Percentiles rank a stretch among this genome's conserved stretches.
Conservation (phyloP, 2,797 vertebrate genomes). For the Cichlasoma orientale region DNA sequence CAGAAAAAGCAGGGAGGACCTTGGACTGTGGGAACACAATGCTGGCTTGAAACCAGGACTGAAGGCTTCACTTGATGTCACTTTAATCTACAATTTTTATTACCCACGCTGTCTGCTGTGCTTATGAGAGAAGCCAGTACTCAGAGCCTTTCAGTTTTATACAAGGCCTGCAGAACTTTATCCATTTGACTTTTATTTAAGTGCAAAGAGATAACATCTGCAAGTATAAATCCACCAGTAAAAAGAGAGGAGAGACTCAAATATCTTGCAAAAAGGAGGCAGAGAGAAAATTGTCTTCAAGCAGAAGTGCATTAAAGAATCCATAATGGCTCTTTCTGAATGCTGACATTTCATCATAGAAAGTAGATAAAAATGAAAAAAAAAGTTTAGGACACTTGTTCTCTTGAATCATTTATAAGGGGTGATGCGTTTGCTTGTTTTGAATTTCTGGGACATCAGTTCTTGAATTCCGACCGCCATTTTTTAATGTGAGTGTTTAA, state of each 20-base stretch:
- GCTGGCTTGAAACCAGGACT: slow-evolving; percentile 30
- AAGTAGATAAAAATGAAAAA: neutral
- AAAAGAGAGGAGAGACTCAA: neutral
- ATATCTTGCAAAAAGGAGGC: slow-evolving; percentile 6
- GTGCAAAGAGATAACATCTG: slow-evolving; percentile 53
- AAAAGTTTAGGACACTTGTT: neutral
- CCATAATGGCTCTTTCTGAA: slow-evolving; percentile 22
- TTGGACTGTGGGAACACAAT: slow-evolving; percentile 20
- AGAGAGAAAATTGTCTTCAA: slow-evolving; percentile 32
- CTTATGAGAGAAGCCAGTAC: slow-evolving; percentile 30
- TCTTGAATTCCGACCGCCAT: neutral
- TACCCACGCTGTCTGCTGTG: slow-evolving; percentile 33
- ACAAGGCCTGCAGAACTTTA: slow-evolving; percentile 26
- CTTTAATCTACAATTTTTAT: slow-evolving; percentile 50
- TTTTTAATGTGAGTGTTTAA: neutral
- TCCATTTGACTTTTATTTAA: slow-evolving; percentile 50
- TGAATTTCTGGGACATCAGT: neutral
- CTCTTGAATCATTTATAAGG: slow-evolving; percentile 21
- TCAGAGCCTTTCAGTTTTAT: slow-evolving; percentile 26
- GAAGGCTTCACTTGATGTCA: slow-evolving; percentile 44
- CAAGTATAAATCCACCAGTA: slow-evolving; percentile 43
- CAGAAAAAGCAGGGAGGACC: slow-evolving; percentile 38
- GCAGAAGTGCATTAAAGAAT: slow-evolving; percentile 32
- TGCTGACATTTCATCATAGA: slow-evolving; percentile 28
- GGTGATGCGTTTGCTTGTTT: slow-evolving; percentile 10